Evolutionary conservation across 2,888 invertebrate genomes (phyloP), one percentile per base, ranked within the genome.

Genomic region (Andrena haemorrhoa): DNA sequence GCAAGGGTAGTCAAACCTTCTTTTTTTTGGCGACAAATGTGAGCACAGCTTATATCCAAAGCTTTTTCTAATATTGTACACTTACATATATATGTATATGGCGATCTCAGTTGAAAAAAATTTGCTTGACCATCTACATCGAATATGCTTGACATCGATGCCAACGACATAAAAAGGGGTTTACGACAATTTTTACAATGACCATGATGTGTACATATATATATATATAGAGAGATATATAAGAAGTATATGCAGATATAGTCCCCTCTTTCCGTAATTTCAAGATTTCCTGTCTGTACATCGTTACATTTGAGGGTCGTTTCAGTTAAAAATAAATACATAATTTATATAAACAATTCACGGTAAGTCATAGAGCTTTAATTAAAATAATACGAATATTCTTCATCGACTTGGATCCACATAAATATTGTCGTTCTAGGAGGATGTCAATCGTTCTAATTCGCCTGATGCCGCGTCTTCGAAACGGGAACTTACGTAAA

Each of bases 171-270:
- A 86, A 86, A 86, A 85, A 83, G 84, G 66, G 76, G 20, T 82
- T 68, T 79, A 79, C 80, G 75, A 84, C 74, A 49, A 80, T 86
- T 79, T 86, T 78, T 86, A 85, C 75, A 86, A 81, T 86, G 68
- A 80, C 77, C 70, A 86, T 77, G 77, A 71, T 82, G 64, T 64
- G 58, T 76, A 72, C 68, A 68, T 75, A 58, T 60, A 31, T 83
- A 64, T 61, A 51, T 77, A 71, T 47, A 64, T 75, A 23, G 23
- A 23, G 23, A 71, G 51, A 64, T 75, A 58, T 64, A 31, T 66
- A 68, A 35, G 64, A 76, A 73, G n/a, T 69, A 80, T 76, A 66
- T 60, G 69, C 61, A 66, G 26, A 61, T 77, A 66, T 41, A 68
- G 58, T 69, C 35, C 70, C 61, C 51, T 58, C 70, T 33, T 69